phyloP scores from a whole-genome alignment of 2,113 vertebrate species.

The Alosa alosa region DNA sequence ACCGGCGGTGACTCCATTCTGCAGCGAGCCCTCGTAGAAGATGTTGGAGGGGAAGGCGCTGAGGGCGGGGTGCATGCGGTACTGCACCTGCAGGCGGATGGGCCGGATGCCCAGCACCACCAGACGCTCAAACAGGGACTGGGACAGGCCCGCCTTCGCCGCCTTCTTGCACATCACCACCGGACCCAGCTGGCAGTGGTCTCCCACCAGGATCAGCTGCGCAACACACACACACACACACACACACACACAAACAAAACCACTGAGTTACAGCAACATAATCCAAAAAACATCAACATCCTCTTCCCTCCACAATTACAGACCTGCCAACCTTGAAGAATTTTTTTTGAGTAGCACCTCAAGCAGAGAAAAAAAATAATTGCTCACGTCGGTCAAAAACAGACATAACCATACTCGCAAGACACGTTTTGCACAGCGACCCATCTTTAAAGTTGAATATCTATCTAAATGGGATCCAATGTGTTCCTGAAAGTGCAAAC shows the following conservation, averaged over 20 bases:
- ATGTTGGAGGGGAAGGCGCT: conserved; percentile 99
- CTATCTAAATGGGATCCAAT: no score
- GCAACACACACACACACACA: neutral
- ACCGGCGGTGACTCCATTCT: conserved; percentile 97
- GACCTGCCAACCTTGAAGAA: no score
- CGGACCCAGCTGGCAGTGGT: conserved; percentile 96
- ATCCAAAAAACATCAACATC: no score
- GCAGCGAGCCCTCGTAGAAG: conserved; percentile 96
- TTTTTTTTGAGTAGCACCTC: no score
- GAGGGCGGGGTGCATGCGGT: conserved; percentile 96
- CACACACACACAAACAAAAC: neutral
- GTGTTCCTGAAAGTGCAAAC: no score
- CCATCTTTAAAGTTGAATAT: no score
- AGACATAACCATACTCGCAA: no score
- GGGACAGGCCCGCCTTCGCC: conserved; percentile 92
- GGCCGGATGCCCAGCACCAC: conserved; percentile 97
- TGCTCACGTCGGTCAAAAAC: no score
- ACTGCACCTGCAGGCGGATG: conserved; percentile 96
- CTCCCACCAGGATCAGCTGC: conserved; percentile 95
- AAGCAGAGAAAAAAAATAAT: no score
- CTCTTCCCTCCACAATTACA: neutral
- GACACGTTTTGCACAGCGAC: no score
- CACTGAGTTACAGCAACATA: conserved; percentile 11
- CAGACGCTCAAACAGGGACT: conserved; percentile 91
- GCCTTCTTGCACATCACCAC: conserved; percentile 99